phyloP scores from a whole-genome alignment of 1,140 invertebrate species.

The Hypsibius dujardini region DNA sequence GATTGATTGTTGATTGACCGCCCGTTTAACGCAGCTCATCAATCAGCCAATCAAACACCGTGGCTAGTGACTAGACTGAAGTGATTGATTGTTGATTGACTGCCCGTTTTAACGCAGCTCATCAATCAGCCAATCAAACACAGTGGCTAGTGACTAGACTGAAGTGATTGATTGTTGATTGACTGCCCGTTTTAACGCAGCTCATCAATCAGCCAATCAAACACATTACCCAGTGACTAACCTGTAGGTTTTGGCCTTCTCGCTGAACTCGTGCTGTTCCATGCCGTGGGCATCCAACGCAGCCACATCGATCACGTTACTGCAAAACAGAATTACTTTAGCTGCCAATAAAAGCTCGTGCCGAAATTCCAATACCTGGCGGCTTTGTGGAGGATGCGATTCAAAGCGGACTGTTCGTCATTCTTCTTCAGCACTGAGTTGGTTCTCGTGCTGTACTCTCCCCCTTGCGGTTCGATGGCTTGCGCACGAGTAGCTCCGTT shows the following conservation, averaged over 20 bases:
- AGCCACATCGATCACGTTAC: slow-evolving; percentile 64
- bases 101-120: too few relatives aligned
- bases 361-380: slow-evolving; percentile 44
- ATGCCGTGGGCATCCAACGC: slow-evolving; percentile 56
- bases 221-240: background rate
- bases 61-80: too few relatives aligned
- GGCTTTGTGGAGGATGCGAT: slow-evolving; percentile 65
- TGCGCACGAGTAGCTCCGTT: background rate
- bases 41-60: too few relatives aligned
- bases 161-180: too few relatives aligned
- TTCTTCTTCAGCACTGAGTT: slow-evolving; percentile 50
- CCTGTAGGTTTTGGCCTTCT: slow-evolving; percentile 51
- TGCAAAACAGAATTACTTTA: slow-evolving; percentile 29
- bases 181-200: too few relatives aligned
- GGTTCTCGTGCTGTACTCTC: background rate
- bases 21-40: too few relatives aligned
- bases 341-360: slow-evolving; percentile 15
- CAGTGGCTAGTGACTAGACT: background rate
- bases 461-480: background rate
- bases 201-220: too few relatives aligned
- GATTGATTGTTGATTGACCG: too few relatives aligned
- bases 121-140: too few relatives aligned
- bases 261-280: slow-evolving; percentile 58
- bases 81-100: too few relatives aligned
- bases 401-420: slow-evolving; percentile 70